A percentile compares a stretch with the other conserved stretches of the same genome.
Conservation (phyloP, 2,888 invertebrate genomes). For the Hypercompe scribonia region DNA sequence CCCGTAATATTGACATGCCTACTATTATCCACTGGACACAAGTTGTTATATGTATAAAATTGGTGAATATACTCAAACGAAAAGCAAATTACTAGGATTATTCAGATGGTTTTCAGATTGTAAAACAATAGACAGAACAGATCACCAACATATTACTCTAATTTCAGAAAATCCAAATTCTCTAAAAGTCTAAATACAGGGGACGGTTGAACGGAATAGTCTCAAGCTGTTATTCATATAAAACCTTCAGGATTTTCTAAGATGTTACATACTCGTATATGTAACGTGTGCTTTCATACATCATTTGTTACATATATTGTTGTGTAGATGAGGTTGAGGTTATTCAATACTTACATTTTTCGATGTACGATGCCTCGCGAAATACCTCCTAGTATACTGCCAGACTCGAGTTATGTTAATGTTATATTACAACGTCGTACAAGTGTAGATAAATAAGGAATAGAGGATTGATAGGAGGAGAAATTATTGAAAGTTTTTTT, state of each 20-base stretch:
- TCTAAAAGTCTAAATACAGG: neutral
- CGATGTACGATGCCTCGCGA: neutral
- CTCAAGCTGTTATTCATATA: neutral
- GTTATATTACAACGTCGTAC: neutral
- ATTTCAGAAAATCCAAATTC: neutral
- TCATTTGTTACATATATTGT: neutral
- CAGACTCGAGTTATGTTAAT: constrained; percentile 28
- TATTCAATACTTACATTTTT: constrained; percentile 1
- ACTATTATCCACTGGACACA: too few relatives aligned
- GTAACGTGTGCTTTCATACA: too few relatives aligned
- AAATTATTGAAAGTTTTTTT: neutral
- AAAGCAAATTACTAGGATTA: too few relatives aligned
- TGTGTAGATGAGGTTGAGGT: neutral
- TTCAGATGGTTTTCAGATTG: too few relatives aligned
- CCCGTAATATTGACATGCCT: too few relatives aligned
- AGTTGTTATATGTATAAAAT: too few relatives aligned
- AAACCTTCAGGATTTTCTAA: neutral
- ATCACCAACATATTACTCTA: neutral
- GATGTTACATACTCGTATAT: neutral
- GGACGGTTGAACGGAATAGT: too few relatives aligned
- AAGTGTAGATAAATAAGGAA: neutral
- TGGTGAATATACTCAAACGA: too few relatives aligned
- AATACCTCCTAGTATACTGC: constrained; percentile 1
- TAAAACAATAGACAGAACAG: too few relatives aligned
- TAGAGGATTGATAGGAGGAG: neutral